Conservation (phyloP, 2,113 vertebrate species). For the Penelope pileata region DNA sequence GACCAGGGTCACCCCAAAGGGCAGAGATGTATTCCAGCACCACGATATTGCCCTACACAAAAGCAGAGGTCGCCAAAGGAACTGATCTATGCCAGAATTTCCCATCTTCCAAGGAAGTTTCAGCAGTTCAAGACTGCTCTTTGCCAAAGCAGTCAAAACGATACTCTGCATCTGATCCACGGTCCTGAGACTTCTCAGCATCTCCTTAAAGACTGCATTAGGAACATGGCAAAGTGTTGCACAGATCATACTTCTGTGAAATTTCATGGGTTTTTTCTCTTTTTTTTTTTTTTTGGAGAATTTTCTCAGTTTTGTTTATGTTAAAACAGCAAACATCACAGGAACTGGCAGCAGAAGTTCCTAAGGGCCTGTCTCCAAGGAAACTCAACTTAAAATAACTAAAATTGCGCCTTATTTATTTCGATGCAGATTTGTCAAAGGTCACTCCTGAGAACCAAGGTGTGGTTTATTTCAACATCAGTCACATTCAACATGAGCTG, state of each 20-base stretch:
- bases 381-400: constrained; percentile 45
- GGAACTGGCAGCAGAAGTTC: background rate
- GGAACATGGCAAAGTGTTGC: background rate
- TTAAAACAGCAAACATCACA: constrained; percentile 12
- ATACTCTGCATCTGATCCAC: background rate
- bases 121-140: background rate
- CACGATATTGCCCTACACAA: background rate
- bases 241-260: background rate
- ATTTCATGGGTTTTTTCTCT: background rate
- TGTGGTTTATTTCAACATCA: constrained; percentile 36
- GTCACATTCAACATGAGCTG: background rate
- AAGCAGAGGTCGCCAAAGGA: background rate
- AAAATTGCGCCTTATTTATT: constrained; percentile 42
- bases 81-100: background rate
- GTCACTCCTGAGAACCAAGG: background rate
- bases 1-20: background rate
- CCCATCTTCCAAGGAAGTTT: background rate
- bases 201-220: background rate
- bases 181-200: background rate
- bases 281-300: background rate
- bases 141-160: background rate
- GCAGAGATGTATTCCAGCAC: background rate
- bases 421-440: constrained; percentile 36
- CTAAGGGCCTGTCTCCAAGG: constrained; percentile 32
- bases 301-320: background rate